Evolutionary conservation across 2,113 vertebrate species (phyloP).

Genomic region (Petromus typicus): DNA sequence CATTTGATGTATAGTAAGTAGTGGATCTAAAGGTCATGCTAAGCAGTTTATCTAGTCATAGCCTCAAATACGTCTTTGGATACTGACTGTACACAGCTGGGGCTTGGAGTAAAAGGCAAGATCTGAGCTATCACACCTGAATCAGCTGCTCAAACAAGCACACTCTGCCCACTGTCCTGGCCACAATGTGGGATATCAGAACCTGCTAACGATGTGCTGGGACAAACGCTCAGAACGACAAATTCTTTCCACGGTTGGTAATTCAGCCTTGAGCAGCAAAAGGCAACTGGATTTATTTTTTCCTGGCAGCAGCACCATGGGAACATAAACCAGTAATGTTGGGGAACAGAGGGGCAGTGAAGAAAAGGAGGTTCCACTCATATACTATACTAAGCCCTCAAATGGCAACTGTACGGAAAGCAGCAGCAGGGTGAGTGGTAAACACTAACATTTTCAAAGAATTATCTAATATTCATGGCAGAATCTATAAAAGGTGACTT

Average conservation of each 20-base stretch:
- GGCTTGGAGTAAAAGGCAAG: conserved; percentile 59
- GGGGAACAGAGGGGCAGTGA: conserved; percentile 58
- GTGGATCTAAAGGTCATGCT: conserved; percentile 52
- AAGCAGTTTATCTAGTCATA: conserved; percentile 21
- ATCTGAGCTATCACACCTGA: conserved; percentile 48
- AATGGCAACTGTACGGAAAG: conserved; percentile 42
- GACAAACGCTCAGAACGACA: conserved; percentile 60
- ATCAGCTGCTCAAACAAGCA: conserved; percentile 7
- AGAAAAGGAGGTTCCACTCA: conserved; percentile 62
- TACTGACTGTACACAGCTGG: conserved; percentile 30
- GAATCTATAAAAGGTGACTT: conserved; percentile 82
- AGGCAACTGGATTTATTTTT: conserved; percentile 75
- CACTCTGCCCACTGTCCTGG: not conserved
- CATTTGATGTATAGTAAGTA: conserved; percentile 56
- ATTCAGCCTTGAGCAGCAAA: conserved; percentile 69
- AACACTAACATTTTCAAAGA: conserved; percentile 78
- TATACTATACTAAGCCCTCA: conserved; percentile 56
- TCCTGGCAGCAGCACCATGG: conserved; percentile 64
- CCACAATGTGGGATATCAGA: not conserved
- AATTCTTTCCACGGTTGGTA: conserved; percentile 59
- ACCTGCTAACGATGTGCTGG: conserved; percentile 34
- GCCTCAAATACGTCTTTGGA: conserved; percentile 51
- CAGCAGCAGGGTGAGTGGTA: conserved; percentile 63
- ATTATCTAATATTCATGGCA: conserved; percentile 69
- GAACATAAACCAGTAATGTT: conserved; percentile 73